Evolutionary conservation across 2,888 invertebrate genomes (phyloP).

Genomic region (Lithophane ornitopus): DNA sequence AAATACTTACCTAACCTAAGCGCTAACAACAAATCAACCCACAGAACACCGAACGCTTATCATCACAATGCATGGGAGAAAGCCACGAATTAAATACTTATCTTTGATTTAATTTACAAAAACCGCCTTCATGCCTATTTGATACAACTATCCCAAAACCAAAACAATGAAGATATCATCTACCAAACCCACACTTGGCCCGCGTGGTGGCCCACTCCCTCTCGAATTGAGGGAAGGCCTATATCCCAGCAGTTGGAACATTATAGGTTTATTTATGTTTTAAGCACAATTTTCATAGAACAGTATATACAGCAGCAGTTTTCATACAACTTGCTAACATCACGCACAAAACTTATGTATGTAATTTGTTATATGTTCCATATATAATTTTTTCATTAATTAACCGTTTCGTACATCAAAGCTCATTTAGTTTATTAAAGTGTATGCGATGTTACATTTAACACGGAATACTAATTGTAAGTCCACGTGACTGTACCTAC

Average conservation of each 20-base stretch:
- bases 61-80: neutral
- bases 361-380: neutral
- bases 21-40: neutral
- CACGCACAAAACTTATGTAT: neutral
- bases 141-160: no score
- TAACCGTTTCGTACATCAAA: neutral
- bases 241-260: no score
- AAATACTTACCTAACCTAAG: neutral
- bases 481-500: constrained; percentile 35
- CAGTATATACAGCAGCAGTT: no score
- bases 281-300: no score
- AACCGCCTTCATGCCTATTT: no score
- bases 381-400: neutral
- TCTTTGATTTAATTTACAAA: no score
- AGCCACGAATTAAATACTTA: no score
- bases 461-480: constrained; percentile 14
- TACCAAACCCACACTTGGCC: no score
- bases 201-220: no score
- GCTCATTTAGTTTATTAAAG: constrained; percentile 15
- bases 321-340: neutral
- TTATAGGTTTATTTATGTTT: no score
- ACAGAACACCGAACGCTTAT: neutral
- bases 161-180: no score
- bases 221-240: no score
- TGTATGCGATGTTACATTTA: neutral